These are phyloP conservation scores for Philaethria dido DNA, from an alignment of 2,888 invertebrate species.

Conservation along the genomic window DNA sequence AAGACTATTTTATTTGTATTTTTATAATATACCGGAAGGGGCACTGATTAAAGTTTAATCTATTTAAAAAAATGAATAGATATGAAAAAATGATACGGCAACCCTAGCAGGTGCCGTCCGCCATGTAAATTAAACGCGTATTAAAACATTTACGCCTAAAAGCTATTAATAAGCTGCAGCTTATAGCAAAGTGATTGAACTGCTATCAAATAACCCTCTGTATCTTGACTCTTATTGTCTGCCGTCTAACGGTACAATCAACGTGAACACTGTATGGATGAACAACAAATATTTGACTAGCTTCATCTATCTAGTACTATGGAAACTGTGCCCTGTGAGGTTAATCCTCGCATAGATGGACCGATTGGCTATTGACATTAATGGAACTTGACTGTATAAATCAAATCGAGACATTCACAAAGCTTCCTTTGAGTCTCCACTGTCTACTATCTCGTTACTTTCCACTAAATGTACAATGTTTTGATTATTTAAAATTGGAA, in stretches of 20 bases:
- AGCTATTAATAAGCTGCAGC: too few species aligned
- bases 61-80: too few species aligned
- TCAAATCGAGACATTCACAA: background rate
- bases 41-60: too few species aligned
- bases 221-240: background rate
- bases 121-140: too few species aligned
- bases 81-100: too few species aligned
- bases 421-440: background rate
- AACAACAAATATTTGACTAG: background rate
- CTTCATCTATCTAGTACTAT: background rate
- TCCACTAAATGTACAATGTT: background rate
- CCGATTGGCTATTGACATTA: background rate
- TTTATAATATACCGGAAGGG: too few species aligned
- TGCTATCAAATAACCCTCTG: background rate
- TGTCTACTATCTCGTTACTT: background rate
- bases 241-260: background rate
- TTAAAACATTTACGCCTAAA: too few species aligned
- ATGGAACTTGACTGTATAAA: background rate
- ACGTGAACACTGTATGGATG: background rate
- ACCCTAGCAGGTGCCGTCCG: too few species aligned
- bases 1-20: too few species aligned
- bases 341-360: background rate
- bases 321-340: background rate
- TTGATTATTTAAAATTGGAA: background rate
- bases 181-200: too few species aligned